A percentile compares a stretch with the other conserved stretches of the same genome.
Evolutionary conservation across 2,797 vertebrate genomes (phyloP).

Genomic region (Sardinella longiceps): DNA sequence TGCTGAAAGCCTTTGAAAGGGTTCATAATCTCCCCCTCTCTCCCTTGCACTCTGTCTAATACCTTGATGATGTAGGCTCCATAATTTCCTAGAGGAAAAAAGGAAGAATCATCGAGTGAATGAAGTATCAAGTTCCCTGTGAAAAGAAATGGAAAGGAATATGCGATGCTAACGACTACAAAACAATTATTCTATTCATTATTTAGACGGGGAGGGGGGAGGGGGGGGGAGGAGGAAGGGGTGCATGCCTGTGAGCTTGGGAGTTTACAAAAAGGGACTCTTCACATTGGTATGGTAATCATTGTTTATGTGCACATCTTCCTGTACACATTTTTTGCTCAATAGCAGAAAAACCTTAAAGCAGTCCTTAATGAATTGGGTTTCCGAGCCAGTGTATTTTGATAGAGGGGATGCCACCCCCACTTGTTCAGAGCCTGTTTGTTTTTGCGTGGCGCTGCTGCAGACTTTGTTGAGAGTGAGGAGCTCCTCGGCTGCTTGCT

Average conservation of each 20-base stretch:
- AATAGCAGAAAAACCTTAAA: slow-evolving; percentile 68
- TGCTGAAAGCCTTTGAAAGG: slow-evolving; percentile 70
- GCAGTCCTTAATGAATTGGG: slow-evolving; percentile 75
- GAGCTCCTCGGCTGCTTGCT: slow-evolving; percentile 77
- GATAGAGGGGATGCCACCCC: slow-evolving; percentile 70
- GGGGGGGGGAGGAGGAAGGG: slow-evolving; percentile 46
- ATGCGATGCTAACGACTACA: slow-evolving; percentile 72
- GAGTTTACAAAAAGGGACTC: slow-evolving; percentile 59
- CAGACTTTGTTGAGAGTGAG: slow-evolving; percentile 77
- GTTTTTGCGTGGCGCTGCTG: slow-evolving; percentile 70
- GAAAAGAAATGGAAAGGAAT: slow-evolving; percentile 69
- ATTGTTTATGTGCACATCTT: slow-evolving; percentile 37
- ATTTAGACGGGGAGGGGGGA: slow-evolving; percentile 59
- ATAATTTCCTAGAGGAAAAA: slow-evolving; percentile 68
- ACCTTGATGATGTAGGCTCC: slow-evolving; percentile 66
- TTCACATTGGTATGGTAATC: slow-evolving; percentile 60
- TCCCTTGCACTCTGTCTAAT: slow-evolving; percentile 49
- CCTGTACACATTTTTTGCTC: slow-evolving; percentile 46
- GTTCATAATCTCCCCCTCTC: slow-evolving; percentile 57
- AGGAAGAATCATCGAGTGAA: slow-evolving; percentile 56
- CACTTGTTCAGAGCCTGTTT: slow-evolving; percentile 78
- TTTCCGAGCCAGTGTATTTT: slow-evolving; percentile 74
- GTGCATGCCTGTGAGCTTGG: slow-evolving; percentile 60
- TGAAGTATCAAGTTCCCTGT: slow-evolving; percentile 71
- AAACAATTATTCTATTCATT: slow-evolving; percentile 80